These are phyloP conservation scores for Eunapius fragilis DNA, from an alignment of 37 sponge, comb jelly and placozoan genomes.

Conservation along the genomic window DNA sequence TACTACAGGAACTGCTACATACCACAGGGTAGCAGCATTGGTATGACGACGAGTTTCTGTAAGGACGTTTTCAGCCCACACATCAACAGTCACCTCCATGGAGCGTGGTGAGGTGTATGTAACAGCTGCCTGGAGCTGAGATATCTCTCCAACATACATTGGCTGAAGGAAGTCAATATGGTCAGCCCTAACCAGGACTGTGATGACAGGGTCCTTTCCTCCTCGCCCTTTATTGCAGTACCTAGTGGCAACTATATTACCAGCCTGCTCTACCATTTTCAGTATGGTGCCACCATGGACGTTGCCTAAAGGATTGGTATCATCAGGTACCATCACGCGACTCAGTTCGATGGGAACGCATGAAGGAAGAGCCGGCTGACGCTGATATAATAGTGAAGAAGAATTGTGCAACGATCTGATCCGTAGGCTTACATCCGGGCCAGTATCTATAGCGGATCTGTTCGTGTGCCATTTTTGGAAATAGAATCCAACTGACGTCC, in stretches of 20 bases:
- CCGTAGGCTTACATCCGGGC: no score
- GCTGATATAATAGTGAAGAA: not conserved
- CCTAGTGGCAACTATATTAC: conserved; percentile 60
- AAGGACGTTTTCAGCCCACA: conserved; percentile 85
- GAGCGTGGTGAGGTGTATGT: conserved; percentile 80
- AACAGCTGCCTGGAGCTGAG: conserved; percentile 74
- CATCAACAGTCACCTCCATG: conserved; percentile 79
- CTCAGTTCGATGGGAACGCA: conserved; percentile 53
- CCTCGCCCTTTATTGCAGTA: conserved; percentile 65
- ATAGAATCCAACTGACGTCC: not conserved
- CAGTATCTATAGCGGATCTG: not conserved
- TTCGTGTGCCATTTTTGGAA: not conserved
- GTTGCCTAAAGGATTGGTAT: conserved; percentile 82
- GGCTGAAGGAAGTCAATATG: conserved; percentile 87
- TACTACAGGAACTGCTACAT: conserved; percentile 60
- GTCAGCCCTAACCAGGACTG: conserved; percentile 78
- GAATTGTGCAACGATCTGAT: not conserved
- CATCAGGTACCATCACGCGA: conserved; percentile 90
- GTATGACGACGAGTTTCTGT: conserved; percentile 55
- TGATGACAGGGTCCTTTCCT: conserved; percentile 21
- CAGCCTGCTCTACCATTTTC: conserved; percentile 87
- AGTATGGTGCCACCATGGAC: conserved; percentile 93
- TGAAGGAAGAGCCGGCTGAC: conserved; percentile 28
- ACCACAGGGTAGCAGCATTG: conserved; percentile 85
- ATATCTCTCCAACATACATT: conserved; percentile 86